Percentiles rank a stretch among this genome's conserved stretches.
Conservation (phyloP, 2,888 invertebrate genomes). For the Pseudococcus viburni region DNA sequence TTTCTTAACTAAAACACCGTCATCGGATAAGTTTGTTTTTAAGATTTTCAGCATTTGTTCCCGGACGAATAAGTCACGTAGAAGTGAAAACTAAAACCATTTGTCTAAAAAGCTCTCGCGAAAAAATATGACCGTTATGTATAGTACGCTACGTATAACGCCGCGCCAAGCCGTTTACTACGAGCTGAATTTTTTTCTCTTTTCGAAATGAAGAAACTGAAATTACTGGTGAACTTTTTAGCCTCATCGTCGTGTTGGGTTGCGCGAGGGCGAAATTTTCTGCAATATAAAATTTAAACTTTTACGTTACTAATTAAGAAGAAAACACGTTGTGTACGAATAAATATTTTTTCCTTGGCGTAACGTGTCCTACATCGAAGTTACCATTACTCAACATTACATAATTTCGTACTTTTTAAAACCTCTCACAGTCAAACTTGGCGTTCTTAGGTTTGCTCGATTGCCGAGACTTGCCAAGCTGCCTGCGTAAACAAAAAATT, state of each 20-base stretch:
- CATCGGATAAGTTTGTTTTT: constrained; percentile 55
- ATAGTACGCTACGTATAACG: neutral
- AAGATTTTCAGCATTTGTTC: constrained; percentile 55
- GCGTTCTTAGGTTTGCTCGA: neutral
- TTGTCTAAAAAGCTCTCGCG: constrained; percentile 53
- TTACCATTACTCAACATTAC: constrained; percentile 25
- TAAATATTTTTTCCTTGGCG: constrained; percentile 11
- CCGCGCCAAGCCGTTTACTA: neutral
- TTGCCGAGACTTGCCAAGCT: neutral
- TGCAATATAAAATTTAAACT: constrained; percentile 26
- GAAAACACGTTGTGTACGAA: constrained; percentile 22
- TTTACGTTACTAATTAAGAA: constrained; percentile 49
- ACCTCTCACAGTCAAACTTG: neutral
- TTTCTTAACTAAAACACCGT: constrained; percentile 43
- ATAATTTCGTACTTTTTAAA: neutral
- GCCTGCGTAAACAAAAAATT: constrained; percentile 1
- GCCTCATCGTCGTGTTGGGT: neutral
- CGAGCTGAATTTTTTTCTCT: constrained; percentile 4
- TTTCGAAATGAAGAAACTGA: constrained; percentile 42
- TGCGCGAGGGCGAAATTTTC: neutral
- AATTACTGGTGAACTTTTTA: constrained; percentile 48
- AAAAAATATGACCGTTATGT: constrained; percentile 50
- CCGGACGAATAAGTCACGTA: constrained; percentile 51
- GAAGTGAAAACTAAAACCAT: constrained; percentile 56
- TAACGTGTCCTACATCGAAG: constrained; percentile 28